A percentile compares a stretch with the other conserved stretches of the same genome.
phyloP scores from a whole-genome alignment of 2,888 invertebrate genomes.

The Acanthosepion lycidas region DNA sequence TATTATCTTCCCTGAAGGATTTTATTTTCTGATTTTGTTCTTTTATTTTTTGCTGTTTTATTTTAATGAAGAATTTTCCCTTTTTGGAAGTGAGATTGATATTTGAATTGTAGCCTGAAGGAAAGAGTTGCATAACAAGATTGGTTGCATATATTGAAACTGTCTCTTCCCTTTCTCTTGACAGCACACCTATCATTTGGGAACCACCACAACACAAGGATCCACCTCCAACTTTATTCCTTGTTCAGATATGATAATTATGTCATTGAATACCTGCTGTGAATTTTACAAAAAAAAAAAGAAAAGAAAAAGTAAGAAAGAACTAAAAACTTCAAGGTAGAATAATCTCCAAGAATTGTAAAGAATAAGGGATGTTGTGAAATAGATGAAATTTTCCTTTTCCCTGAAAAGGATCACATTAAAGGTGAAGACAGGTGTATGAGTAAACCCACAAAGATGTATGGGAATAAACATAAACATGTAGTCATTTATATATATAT shows the following conservation, averaged over 20 bases:
- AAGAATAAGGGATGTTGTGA: background rate
- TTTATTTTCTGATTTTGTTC: background rate
- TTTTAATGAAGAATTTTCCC: background rate
- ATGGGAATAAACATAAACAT: background rate
- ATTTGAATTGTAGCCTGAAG: conserved; percentile 8
- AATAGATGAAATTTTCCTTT: background rate
- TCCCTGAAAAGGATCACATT: background rate
- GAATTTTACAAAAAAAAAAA: background rate
- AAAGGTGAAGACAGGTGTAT: background rate
- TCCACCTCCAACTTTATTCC: background rate
- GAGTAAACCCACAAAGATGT: background rate
- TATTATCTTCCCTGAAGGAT: background rate
- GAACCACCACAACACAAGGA: background rate
- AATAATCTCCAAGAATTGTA: background rate
- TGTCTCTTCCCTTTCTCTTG: background rate
- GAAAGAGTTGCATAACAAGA: background rate
- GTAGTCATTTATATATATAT: background rate
- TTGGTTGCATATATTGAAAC: background rate
- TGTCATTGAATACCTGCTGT: background rate
- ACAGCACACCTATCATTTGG: background rate
- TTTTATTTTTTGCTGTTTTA: background rate
- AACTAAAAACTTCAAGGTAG: background rate
- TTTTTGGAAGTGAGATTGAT: background rate
- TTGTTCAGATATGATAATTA: conserved; percentile 33
- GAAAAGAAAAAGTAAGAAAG: background rate